These are phyloP conservation scores for Beaufortia kweichowensis DNA, from an alignment of 2,113 vertebrate genomes.

Conservation along the genomic window DNA sequence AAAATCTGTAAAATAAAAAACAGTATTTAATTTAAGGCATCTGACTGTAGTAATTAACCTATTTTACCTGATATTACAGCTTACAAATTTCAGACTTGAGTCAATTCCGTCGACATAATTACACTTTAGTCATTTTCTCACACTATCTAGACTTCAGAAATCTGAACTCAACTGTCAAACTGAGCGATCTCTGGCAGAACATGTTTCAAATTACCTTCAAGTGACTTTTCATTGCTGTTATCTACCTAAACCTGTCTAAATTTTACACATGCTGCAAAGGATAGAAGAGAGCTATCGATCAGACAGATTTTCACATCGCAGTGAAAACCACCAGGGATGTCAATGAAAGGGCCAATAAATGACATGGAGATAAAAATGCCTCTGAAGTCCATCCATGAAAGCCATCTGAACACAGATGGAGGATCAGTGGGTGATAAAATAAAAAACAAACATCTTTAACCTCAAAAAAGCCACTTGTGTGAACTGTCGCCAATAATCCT, in stretches of 20 bases:
- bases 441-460: neutral
- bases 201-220: slow-evolving; percentile 68
- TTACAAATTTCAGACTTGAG: neutral
- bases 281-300: slow-evolving; percentile 47
- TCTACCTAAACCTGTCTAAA: slow-evolving; percentile 62
- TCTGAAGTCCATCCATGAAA: slow-evolving; percentile 36
- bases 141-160: no score
- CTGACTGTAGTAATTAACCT: no score
- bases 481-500: no score
- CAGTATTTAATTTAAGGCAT: no score
- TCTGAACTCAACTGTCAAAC: slow-evolving; percentile 55
- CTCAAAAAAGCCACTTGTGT: no score
- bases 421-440: slow-evolving; percentile 15
- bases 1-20: no score
- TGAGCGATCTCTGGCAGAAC: slow-evolving; percentile 58
- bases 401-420: slow-evolving; percentile 19
- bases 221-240: slow-evolving; percentile 64
- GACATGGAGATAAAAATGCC: slow-evolving; percentile 48
- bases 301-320: slow-evolving; percentile 20
- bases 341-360: slow-evolving; percentile 43
- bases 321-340: slow-evolving; percentile 36
- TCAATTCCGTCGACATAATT: neutral
- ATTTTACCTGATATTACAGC: neutral
- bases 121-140: neutral
- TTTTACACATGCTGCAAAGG: slow-evolving; percentile 37